Base-by-base conservation (phyloP, 2,113 vertebrate genomes). In the Poecilia latipinna region DNA sequence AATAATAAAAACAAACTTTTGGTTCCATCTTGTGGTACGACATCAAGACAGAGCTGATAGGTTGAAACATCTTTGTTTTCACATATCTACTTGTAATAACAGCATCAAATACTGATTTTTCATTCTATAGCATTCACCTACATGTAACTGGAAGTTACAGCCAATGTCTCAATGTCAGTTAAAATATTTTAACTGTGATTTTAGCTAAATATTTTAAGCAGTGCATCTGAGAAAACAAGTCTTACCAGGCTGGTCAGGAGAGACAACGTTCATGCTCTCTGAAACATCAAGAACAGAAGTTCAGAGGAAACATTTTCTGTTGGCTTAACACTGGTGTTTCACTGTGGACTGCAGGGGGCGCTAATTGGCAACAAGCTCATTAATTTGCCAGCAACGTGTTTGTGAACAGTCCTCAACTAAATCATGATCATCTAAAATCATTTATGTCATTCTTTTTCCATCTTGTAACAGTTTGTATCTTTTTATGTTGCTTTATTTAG, bases 241-340 rank as follows among this genome's bases (percentile, higher is more conserved):
- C 90, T 93, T 87, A 95, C 94, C 94, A 3, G 82, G 84, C 29
- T 85, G 92, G 70, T 94, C 84, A 32, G 90, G 77, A 60, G 92
- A 92, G 31, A 93, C 60, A 13, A 73, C 65, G 4, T 91, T 93
- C 92, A 94, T 89, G 66, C 92, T 93, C 83, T 92, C 94, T 95
- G 88, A 80, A 83, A 86, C 22, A 70, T 64, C 51, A 90, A 71
- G 62, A 72, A 61, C 31, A 65, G 62, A 6, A 70, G 48, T 8
- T 44, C 6, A 66, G 2, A 33, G 8, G 63, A 2, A 75, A 68
- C 1, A 8, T 44, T 28, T 51, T 32, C 26, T 24, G 12, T 5
- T 7, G 26, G 70, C 29, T 61, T 26, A 44, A 12, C 70, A 33
- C 3, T 48, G 10, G 22, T 63, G 26, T 31, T 31, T 22, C 0